Conservation (phyloP, 1,140 invertebrate species). For the Bombus pyrosoma region DNA sequence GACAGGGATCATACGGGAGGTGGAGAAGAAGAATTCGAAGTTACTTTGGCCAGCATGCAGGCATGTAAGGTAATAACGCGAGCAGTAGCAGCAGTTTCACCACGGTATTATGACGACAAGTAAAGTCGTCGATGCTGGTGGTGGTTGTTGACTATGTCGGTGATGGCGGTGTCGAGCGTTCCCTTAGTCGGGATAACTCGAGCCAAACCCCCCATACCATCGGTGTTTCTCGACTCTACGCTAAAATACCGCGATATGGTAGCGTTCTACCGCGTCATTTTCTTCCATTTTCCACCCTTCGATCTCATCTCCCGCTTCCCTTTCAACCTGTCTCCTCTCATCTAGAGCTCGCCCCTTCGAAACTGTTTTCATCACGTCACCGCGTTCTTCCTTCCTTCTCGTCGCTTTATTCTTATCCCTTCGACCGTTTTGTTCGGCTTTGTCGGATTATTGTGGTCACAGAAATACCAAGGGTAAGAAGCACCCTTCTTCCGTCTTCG, state of each 20-base stretch:
- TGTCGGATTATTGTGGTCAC: slow-evolving; percentile 53
- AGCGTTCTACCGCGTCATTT: slow-evolving; percentile 21
- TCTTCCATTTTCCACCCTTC: slow-evolving; percentile 28
- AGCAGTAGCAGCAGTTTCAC: slow-evolving; percentile 45
- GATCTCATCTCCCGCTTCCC: slow-evolving; percentile 1
- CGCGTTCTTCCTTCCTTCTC: not conserved
- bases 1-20: not conserved
- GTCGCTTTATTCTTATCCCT: slow-evolving; percentile 52
- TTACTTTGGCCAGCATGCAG: slow-evolving; percentile 48
- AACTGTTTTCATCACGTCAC: not conserved
- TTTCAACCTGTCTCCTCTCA: not conserved
- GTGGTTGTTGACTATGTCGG: slow-evolving; percentile 5
- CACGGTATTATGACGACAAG: slow-evolving; percentile 51
- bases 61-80: slow-evolving; percentile 56
- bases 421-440: slow-evolving; percentile 46
- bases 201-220: not conserved
- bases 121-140: slow-evolving; percentile 4
- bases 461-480: slow-evolving; percentile 24
- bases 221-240: not conserved
- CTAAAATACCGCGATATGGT: slow-evolving; percentile 37
- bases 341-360: not conserved
- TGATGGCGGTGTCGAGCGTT: not conserved
- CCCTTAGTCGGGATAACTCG: not conserved
- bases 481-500: slow-evolving; percentile 25
- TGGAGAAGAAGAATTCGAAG: slow-evolving; percentile 20